Evolutionary conservation across 2,888 invertebrate species (phyloP).

Genomic region (Limnephilus marmoratus): DNA sequence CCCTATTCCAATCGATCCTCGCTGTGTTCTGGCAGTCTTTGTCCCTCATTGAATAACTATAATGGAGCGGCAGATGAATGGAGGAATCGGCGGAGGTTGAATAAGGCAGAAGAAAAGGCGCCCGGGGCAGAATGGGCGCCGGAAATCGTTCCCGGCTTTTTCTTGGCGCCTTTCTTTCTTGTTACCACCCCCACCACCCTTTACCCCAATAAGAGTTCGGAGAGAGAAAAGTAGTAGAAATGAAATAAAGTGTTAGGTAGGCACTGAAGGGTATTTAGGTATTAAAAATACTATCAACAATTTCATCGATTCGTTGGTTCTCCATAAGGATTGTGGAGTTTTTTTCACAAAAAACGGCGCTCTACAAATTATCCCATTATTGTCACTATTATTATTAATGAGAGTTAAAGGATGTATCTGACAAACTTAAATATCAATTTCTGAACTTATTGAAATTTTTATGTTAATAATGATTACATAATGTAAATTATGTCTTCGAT

Average conservation of each 20-base stretch:
- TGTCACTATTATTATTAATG: too few relatives aligned
- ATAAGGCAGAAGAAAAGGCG: conserved; percentile 40
- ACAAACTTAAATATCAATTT: too few relatives aligned
- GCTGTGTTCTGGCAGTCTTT: conserved; percentile 55
- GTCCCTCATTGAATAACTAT: conserved; percentile 64
- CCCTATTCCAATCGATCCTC: not conserved
- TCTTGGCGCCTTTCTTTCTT: conserved; percentile 55
- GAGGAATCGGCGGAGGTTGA: conserved; percentile 35
- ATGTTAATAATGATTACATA: too few relatives aligned
- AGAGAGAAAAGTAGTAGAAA: not conserved
- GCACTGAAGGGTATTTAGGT: not conserved
- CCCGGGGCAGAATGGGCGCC: conserved; percentile 54
- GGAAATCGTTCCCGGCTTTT: conserved; percentile 65
- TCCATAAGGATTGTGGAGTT: too few relatives aligned
- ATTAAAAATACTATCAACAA: too few relatives aligned
- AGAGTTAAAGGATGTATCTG: too few relatives aligned
- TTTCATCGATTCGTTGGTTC: too few relatives aligned
- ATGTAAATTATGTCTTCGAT: too few relatives aligned
- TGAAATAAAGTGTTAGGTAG: not conserved
- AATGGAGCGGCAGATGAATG: conserved; percentile 57
- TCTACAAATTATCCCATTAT: too few relatives aligned
- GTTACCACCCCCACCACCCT: conserved; percentile 35
- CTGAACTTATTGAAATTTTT: too few relatives aligned
- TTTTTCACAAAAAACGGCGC: too few relatives aligned
- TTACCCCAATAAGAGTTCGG: not conserved